Percentiles rank a stretch among this genome's conserved stretches.
These are phyloP conservation scores for Oxyura jamaicensis DNA, from an alignment of 2,113 vertebrate genomes.

Conservation along the genomic window DNA sequence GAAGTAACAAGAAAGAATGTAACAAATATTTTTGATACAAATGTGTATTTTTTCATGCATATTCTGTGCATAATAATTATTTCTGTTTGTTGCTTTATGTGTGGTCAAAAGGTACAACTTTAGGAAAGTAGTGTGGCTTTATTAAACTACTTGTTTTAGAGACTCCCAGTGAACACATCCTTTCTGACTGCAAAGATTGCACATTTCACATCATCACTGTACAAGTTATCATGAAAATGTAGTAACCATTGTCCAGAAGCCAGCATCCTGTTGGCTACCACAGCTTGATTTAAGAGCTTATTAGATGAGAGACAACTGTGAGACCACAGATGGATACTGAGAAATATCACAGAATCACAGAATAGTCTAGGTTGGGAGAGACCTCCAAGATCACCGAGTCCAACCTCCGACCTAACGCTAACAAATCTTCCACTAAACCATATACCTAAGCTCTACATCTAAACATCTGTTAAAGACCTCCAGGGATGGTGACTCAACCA, in stretches of 20 bases:
- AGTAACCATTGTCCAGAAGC: not conserved
- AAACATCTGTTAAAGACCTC: no score
- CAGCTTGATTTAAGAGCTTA: not conserved
- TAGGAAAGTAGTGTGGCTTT: not conserved
- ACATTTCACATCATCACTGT: not conserved
- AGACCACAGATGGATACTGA: not conserved
- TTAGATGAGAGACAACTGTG: not conserved
- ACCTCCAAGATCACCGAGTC: no score
- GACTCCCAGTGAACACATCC: not conserved
- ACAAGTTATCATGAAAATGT: not conserved
- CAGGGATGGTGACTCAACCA: no score
- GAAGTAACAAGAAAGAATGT: not conserved
- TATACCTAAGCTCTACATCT: no score
- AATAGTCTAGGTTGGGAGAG: no score
- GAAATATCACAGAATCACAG: no score
- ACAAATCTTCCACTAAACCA: no score
- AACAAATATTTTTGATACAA: not conserved
- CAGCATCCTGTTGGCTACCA: not conserved
- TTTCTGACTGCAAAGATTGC: not conserved
- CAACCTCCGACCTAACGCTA: no score
- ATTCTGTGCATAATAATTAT: not conserved
- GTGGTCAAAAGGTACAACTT: not conserved
- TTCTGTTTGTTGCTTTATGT: not conserved
- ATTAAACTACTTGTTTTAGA: not conserved
- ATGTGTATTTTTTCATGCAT: not conserved